Evolutionary conservation across 2,797 vertebrate species (phyloP).

Genomic region (Phalanger gymnotis): DNA sequence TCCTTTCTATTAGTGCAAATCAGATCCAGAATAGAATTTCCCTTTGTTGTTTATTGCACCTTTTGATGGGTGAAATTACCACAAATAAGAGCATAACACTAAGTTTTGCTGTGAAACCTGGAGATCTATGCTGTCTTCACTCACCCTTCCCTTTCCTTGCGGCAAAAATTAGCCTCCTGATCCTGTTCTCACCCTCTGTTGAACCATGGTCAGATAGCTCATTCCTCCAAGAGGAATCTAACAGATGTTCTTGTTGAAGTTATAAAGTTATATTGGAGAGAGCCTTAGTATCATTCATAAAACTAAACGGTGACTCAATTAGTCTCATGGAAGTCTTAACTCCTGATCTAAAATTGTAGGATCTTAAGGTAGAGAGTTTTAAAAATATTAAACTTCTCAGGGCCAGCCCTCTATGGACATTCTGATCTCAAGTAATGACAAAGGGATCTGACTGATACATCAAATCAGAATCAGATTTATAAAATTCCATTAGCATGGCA

Average conservation of each 20-base stretch:
- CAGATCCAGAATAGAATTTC: background rate
- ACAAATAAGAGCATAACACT: background rate
- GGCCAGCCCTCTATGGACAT: background rate
- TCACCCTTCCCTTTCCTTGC: background rate
- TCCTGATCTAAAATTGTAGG: background rate
- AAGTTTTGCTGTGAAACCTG: background rate
- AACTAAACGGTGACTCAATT: background rate
- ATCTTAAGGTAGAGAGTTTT: background rate
- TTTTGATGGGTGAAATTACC: background rate
- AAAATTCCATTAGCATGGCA: background rate
- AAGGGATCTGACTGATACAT: background rate
- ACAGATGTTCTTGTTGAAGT: background rate
- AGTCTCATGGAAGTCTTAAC: background rate
- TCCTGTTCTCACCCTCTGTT: background rate
- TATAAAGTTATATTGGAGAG: background rate
- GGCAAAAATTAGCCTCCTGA: background rate
- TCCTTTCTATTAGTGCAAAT: background rate
- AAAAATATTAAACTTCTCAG: background rate
- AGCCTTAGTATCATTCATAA: background rate
- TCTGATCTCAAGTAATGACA: background rate
- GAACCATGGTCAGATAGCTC: background rate
- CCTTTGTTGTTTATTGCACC: background rate
- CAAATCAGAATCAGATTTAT: background rate
- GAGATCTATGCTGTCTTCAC: background rate
- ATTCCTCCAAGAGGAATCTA: background rate